Evolutionary conservation across 2,113 vertebrate genomes (phyloP).

Genomic region (Nipponia nippon): DNA sequence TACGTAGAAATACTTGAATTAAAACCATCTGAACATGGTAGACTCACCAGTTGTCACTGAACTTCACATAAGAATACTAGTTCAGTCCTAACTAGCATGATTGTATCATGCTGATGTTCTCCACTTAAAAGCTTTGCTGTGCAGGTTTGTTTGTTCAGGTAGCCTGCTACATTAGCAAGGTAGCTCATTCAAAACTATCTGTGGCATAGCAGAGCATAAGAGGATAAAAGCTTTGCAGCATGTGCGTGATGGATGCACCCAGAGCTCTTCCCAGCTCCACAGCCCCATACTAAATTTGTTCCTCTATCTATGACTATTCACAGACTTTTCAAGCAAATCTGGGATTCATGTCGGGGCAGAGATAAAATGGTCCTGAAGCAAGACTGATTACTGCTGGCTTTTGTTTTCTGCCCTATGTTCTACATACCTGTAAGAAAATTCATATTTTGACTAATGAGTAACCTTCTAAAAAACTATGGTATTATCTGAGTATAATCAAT

Average conservation of each 20-base stretch:
- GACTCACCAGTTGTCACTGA: not conserved
- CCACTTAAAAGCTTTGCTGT: not conserved
- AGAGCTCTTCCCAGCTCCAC: not conserved
- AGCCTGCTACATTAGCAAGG: not conserved
- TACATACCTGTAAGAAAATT: not conserved
- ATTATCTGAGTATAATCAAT: not conserved
- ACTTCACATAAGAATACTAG: not conserved
- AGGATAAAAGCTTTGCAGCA: not conserved
- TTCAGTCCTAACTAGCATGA: not conserved
- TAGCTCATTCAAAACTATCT: not conserved
- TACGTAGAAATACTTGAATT: not conserved
- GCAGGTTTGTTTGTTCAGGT: not conserved
- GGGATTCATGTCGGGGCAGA: accelerated
- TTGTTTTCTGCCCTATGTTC: not conserved
- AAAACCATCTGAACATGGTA: not conserved
- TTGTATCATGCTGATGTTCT: not conserved
- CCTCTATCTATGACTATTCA: not conserved
- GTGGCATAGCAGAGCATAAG: not conserved
- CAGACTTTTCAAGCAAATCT: not conserved
- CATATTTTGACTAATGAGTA: not conserved
- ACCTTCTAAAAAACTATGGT: not conserved
- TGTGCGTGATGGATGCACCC: not conserved
- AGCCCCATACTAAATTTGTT: not conserved
- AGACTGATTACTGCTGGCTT: not conserved
- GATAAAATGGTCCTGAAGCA: not conserved